Percentiles rank a stretch among this genome's conserved stretches.
phyloP scores from a whole-genome alignment of 1,140 invertebrate genomes.

The Ruditapes philippinarum region DNA sequence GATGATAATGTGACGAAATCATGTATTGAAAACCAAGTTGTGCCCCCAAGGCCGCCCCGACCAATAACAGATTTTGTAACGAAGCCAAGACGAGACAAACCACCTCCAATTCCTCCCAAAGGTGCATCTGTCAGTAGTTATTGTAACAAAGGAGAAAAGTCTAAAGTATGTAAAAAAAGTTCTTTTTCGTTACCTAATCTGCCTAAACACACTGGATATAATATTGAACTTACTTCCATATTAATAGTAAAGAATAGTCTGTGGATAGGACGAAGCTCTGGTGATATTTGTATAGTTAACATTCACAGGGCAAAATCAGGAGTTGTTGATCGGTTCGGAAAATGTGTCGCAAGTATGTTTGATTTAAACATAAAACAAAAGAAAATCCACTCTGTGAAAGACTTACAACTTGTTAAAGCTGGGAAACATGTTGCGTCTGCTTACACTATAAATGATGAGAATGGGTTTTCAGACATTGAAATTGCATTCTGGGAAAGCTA shows the following conservation, averaged over 20 bases:
- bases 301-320: neutral
- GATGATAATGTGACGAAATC: neutral
- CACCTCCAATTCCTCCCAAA: neutral
- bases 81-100: neutral
- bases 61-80: neutral
- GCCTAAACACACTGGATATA: neutral
- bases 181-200: constrained; percentile 43
- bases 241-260: constrained; percentile 32
- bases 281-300: constrained; percentile 52
- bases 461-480: neutral
- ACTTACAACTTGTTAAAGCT: constrained; percentile 2
- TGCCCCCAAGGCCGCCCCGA: neutral
- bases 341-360: constrained; percentile 36
- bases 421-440: constrained; percentile 44
- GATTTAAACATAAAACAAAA: neutral
- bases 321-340: neutral
- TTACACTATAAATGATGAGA: constrained; percentile 12
- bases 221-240: constrained; percentile 40
- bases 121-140: neutral
- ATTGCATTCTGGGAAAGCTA: constrained; percentile 59
- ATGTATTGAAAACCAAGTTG: neutral
- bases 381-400: neutral
- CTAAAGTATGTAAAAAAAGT: neutral
- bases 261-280: constrained; percentile 56
- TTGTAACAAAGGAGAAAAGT: neutral